phyloP scores from a whole-genome alignment of 2,113 vertebrate genomes.

The Neodon shergylaensis region DNA sequence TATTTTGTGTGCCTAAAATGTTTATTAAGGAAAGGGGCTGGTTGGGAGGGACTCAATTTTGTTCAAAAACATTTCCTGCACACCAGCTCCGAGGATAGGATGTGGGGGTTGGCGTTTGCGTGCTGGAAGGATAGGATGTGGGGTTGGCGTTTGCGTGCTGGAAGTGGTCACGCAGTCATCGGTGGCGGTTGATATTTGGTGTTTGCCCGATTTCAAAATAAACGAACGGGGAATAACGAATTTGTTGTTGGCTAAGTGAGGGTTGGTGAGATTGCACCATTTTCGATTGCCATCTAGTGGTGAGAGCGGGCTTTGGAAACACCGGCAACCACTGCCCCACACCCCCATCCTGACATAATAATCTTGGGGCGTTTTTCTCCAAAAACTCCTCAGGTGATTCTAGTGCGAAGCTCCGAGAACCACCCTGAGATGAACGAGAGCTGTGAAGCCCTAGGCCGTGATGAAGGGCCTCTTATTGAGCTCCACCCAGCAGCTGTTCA shows the following conservation, averaged over 20 bases:
- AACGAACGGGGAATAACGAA: neutral
- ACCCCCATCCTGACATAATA: neutral
- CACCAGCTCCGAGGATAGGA: neutral
- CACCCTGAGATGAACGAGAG: neutral
- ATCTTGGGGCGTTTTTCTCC: neutral
- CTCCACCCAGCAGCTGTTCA: neutral
- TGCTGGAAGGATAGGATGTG: neutral
- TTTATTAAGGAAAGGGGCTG: neutral
- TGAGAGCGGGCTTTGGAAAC: neutral
- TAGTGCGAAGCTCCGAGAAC: neutral
- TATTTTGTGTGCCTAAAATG: neutral
- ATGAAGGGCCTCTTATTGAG: neutral
- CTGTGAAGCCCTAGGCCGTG: neutral
- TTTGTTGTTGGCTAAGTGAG: neutral
- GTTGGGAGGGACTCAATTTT: neutral
- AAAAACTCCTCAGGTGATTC: neutral
- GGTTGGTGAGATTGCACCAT: neutral
- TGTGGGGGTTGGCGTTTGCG: neutral
- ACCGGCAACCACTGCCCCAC: neutral
- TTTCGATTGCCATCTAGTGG: conserved; percentile 56
- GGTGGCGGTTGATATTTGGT: neutral
- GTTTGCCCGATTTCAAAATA: conserved; percentile 31
- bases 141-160: neutral
- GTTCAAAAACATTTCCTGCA: conserved; percentile 2
- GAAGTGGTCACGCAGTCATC: neutral